Evolutionary conservation across 2,888 invertebrate species (phyloP).

Genomic region (Leucophenga montana): DNA sequence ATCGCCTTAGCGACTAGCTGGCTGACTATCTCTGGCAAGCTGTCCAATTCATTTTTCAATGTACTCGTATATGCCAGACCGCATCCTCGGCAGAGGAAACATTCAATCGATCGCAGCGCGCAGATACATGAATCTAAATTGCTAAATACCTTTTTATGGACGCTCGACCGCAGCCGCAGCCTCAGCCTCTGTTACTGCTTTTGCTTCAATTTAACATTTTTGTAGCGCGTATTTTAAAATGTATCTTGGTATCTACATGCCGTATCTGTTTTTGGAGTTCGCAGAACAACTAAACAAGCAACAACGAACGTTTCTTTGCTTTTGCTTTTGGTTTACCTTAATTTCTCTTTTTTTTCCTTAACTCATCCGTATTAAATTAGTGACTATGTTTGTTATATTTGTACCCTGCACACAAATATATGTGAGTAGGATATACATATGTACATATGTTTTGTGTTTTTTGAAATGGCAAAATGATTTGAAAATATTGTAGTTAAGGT

Average conservation of each 20-base stretch:
- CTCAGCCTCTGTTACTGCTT: constrained; percentile 28
- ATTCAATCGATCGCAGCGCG: constrained; percentile 59
- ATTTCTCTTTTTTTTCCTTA: constrained; percentile 56
- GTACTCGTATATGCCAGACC: constrained; percentile 11
- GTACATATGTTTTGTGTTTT: too few species aligned
- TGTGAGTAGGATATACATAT: too few species aligned
- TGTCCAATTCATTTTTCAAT: constrained; percentile 57
- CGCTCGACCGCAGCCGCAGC: constrained; percentile 36
- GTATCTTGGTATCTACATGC: constrained; percentile 59
- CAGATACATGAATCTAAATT: constrained; percentile 65
- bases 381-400: constrained; percentile 22
- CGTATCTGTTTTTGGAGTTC: constrained; percentile 45
- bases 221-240: constrained; percentile 49
- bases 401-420: too few species aligned
- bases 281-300: constrained; percentile 25
- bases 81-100: constrained; percentile 49
- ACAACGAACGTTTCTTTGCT: not conserved
- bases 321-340: constrained; percentile 34
- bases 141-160: constrained; percentile 66
- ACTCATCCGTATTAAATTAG: constrained; percentile 40
- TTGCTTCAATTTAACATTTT: constrained; percentile 63
- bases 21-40: not conserved
- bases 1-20: constrained; percentile 4
- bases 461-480: too few species aligned
- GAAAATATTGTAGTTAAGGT: too few species aligned